A percentile compares a stretch with the other conserved stretches of the same genome.
These are phyloP conservation scores for Phylloscopus collybita DNA, from an alignment of 2,797 vertebrate genomes.

Conservation along the genomic window DNA sequence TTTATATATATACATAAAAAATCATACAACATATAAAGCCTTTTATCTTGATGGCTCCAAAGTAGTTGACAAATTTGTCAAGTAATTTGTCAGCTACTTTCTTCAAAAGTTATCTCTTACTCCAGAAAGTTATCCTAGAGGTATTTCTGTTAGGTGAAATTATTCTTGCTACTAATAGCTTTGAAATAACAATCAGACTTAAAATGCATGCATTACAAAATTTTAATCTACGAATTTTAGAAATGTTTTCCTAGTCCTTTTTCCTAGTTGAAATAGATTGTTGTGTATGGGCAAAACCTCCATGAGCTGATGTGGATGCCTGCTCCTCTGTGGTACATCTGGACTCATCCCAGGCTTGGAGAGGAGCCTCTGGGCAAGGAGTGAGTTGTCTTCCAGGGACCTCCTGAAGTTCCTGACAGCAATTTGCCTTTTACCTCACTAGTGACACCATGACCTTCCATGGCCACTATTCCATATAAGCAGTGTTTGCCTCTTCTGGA, in stretches of 20 bases:
- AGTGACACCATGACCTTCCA: neutral
- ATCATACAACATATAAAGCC: constrained; percentile 3
- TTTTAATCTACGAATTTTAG: neutral
- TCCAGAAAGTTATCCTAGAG: neutral
- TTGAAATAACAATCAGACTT: neutral
- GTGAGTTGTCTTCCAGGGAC: neutral
- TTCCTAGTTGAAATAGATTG: neutral
- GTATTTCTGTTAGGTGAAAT: neutral
- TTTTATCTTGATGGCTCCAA: constrained; percentile 28
- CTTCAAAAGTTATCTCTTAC: neutral
- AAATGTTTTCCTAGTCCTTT: neutral
- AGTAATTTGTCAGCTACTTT: constrained; percentile 27
- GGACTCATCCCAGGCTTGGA: neutral
- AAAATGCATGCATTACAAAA: neutral
- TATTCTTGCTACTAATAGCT: neutral
- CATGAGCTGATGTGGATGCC: neutral
- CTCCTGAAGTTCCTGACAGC: neutral
- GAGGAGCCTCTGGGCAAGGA: neutral
- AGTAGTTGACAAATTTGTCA: constrained; percentile 27
- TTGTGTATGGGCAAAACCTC: neutral
- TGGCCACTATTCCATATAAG: neutral
- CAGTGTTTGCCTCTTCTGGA: neutral
- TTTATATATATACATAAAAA: constrained; percentile 17
- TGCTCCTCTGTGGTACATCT: neutral
- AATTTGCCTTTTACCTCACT: neutral